Evolutionary conservation across 2,797 vertebrate genomes (phyloP).

Genomic region (Capromys pilorides): DNA sequence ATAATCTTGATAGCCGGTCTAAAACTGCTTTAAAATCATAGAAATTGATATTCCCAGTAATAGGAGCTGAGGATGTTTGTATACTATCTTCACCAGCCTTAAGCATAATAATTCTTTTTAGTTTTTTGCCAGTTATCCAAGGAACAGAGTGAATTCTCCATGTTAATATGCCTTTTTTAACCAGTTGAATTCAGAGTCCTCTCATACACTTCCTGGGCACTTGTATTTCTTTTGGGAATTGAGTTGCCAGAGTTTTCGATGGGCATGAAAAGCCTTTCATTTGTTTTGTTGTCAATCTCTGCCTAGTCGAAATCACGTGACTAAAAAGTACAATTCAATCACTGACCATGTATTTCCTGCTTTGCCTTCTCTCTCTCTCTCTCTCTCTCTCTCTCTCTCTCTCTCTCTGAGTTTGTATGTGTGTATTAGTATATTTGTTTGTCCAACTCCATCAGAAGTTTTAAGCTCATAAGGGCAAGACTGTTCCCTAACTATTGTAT

Average conservation of each 20-base stretch:
- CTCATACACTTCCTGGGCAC: neutral
- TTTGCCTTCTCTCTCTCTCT: neutral
- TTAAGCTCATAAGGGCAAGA: neutral
- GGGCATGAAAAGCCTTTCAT: slow-evolving; percentile 29
- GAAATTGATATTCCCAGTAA: neutral
- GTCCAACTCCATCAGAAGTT: neutral
- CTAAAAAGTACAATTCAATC: neutral
- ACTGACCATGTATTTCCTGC: neutral
- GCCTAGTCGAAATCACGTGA: neutral
- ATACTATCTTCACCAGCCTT: neutral
- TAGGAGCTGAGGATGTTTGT: neutral
- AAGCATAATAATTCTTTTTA: neutral
- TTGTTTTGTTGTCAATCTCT: neutral
- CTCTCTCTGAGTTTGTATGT: neutral
- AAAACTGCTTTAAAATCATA: neutral
- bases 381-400: neutral
- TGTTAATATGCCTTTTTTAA: neutral
- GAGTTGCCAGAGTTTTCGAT: slow-evolving; percentile 23
- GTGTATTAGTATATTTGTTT: neutral
- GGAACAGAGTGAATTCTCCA: neutral
- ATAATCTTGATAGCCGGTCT: neutral
- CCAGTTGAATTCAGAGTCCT: neutral
- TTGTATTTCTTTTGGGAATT: slow-evolving; percentile 29
- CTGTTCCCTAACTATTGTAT: neutral
- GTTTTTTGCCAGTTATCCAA: neutral